Evolutionary conservation across 2,888 invertebrate species (phyloP).

Genomic region (Stomorhina lunata): DNA sequence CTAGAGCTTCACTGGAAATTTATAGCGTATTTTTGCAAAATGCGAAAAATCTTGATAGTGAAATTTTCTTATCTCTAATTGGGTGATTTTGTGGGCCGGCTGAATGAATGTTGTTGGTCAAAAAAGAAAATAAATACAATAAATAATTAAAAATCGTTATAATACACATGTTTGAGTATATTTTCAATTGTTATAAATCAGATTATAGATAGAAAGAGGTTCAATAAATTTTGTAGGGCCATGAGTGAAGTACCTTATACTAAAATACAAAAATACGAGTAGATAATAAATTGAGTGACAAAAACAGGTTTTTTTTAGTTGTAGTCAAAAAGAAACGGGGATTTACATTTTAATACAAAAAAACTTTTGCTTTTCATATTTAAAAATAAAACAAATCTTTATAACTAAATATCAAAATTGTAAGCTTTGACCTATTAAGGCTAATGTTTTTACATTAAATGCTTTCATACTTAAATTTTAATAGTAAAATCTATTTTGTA

Average conservation of each 20-base stretch:
- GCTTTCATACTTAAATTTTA: too few species aligned
- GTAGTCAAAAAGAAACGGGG: not conserved
- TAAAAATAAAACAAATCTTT: too few species aligned
- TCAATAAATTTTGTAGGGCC: constrained; percentile 41
- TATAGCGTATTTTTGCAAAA: constrained; percentile 16
- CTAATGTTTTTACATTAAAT: too few species aligned
- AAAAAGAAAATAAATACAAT: not conserved
- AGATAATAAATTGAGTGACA: not conserved
- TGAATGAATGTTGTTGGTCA: not conserved
- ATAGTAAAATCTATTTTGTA: too few species aligned
- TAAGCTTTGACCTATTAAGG: too few species aligned
- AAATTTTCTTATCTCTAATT: constrained; percentile 21
- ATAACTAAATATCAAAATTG: too few species aligned
- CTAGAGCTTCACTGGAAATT: not conserved
- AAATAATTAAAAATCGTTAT: not conserved
- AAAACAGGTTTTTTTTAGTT: not conserved
- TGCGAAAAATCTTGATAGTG: not conserved
- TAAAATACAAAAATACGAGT: not conserved
- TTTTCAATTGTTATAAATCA: not conserved
- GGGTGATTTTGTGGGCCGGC: constrained; percentile 8
- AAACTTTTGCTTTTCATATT: not conserved
- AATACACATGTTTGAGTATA: constrained; percentile 15
- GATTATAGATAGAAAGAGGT: constrained; percentile 6
- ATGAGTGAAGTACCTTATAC: constrained; percentile 29
- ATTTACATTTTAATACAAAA: not conserved